A percentile compares a stretch with the other conserved stretches of the same genome.
Evolutionary conservation across 2,888 invertebrate species (phyloP).

Genomic region (Drosophila mettleri): DNA sequence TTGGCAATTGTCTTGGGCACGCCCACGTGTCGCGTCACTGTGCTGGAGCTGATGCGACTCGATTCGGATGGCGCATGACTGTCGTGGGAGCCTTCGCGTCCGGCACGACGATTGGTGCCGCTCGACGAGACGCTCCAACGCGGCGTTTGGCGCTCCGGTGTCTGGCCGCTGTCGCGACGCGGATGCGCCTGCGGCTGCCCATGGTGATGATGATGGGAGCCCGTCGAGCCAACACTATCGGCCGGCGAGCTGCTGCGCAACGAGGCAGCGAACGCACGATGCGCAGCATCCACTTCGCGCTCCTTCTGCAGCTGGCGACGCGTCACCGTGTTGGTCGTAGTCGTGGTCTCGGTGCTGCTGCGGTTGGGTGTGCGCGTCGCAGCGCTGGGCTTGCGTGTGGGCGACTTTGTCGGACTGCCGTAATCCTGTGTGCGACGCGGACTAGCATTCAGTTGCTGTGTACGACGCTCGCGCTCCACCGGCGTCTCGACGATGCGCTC

Average conservation of each 20-base stretch:
- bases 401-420: constrained; percentile 62
- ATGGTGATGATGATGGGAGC: constrained; percentile 51
- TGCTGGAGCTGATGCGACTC: constrained; percentile 83
- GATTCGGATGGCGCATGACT: constrained; percentile 83
- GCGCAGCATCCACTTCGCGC: constrained; percentile 87
- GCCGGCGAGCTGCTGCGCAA: constrained; percentile 88
- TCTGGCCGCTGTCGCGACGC: constrained; percentile 86
- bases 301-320: constrained; percentile 78
- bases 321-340: constrained; percentile 56
- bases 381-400: constrained; percentile 38
- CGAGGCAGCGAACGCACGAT: constrained; percentile 91
- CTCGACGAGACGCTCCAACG: constrained; percentile 81
- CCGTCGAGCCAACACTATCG: constrained; percentile 84
- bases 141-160: constrained; percentile 73
- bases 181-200: constrained; percentile 74
- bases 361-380: constrained; percentile 26
- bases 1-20: constrained; percentile 72
- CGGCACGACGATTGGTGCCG: constrained; percentile 74
- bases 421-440: constrained; percentile 64
- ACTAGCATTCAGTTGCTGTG: constrained; percentile 33
- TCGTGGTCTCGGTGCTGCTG: constrained; percentile 25
- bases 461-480: constrained; percentile 37
- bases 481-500: constrained; percentile 68
- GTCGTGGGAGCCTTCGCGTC: constrained; percentile 84
- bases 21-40: constrained; percentile 78